These are phyloP conservation scores for Cosmia trapezina DNA, from an alignment of 2,888 invertebrate genomes.

Conservation along the genomic window DNA sequence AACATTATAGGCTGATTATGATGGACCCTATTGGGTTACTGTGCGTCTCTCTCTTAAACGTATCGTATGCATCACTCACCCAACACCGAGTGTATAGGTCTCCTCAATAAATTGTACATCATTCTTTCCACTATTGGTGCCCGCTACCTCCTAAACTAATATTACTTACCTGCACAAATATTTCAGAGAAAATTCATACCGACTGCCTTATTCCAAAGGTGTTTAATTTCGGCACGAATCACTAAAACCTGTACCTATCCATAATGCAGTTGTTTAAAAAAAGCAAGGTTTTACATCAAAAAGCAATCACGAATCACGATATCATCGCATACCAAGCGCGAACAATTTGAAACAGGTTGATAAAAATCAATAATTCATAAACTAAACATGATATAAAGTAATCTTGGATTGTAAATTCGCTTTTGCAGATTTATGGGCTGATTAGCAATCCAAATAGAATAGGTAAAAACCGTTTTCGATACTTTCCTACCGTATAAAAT, in stretches of 20 bases:
- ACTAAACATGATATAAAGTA: slow-evolving; percentile 7
- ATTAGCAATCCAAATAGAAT: slow-evolving; percentile 16
- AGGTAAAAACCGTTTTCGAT: too few relatives aligned
- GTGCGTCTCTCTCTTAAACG: too few relatives aligned
- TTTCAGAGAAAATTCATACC: not conserved
- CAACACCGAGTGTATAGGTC: too few relatives aligned
- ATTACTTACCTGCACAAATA: not conserved
- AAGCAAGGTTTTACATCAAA: not conserved
- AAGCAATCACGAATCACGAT: not conserved
- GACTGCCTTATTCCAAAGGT: not conserved
- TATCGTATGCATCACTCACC: too few relatives aligned
- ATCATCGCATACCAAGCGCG: slow-evolving; percentile 7
- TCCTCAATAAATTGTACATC: not conserved
- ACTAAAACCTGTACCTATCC: not conserved
- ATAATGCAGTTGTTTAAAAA: slow-evolving; percentile 2
- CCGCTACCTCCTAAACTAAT: not conserved
- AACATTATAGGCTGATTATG: too few relatives aligned
- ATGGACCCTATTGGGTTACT: too few relatives aligned
- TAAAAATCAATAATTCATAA: slow-evolving; percentile 25
- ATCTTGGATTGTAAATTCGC: slow-evolving; percentile 41
- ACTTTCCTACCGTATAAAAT: too few relatives aligned
- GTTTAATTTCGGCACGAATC: not conserved
- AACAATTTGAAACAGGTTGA: slow-evolving; percentile 33
- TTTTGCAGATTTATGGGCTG: slow-evolving; percentile 40
- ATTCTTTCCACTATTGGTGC: not conserved